Percentiles rank a stretch among this genome's conserved stretches.
Evolutionary conservation across 2,797 vertebrate species (phyloP).

Genomic region (Pteropus rufus): DNA sequence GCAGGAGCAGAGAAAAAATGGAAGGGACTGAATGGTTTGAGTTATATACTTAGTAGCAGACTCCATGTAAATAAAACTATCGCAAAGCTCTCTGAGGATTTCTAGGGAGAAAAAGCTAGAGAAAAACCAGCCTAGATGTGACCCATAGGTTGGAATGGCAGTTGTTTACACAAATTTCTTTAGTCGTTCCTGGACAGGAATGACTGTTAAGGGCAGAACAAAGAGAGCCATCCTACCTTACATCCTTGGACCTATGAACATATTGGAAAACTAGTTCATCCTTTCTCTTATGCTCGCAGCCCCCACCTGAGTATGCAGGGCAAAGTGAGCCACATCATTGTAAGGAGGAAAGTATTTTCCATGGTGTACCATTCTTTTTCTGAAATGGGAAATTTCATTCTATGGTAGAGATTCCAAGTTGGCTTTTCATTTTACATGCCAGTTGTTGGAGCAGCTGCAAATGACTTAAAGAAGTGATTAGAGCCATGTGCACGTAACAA

Average conservation of each 20-base stretch:
- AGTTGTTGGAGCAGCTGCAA: background rate
- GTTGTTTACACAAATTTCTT: background rate
- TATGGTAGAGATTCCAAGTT: background rate
- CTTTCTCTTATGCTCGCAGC: background rate
- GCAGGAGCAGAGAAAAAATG: background rate
- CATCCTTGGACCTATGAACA: background rate
- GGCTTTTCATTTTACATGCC: background rate
- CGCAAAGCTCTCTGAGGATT: background rate
- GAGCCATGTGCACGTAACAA: background rate
- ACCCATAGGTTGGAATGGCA: background rate
- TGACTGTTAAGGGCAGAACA: background rate
- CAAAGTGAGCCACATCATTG: background rate
- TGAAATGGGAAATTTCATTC: background rate
- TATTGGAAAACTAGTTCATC: background rate
- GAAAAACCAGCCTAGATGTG: background rate
- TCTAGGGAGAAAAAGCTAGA: background rate
- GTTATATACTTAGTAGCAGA: background rate
- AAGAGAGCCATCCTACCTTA: background rate
- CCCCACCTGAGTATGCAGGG: background rate
- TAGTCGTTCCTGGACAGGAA: background rate
- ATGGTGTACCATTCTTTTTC: background rate
- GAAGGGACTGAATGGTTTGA: background rate
- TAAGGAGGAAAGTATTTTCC: background rate
- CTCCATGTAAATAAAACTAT: background rate
- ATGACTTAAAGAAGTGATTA: background rate